phyloP scores from a whole-genome alignment of 2,888 invertebrate species.

The Apodemia hepburni region DNA sequence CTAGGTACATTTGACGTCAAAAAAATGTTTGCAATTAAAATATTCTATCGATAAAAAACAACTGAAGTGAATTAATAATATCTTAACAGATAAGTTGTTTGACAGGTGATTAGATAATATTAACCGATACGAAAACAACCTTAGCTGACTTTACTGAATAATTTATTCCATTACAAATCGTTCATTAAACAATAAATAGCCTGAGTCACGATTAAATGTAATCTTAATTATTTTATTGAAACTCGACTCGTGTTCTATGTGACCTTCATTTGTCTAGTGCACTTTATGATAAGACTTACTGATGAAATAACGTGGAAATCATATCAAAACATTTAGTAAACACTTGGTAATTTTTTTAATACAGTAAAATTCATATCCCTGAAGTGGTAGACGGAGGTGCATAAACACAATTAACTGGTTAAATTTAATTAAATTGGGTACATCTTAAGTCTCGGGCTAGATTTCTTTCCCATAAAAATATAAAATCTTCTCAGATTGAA shows the following conservation, averaged over 20 bases:
- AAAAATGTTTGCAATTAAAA: too few species aligned
- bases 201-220: constrained; percentile 41
- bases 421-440: too few species aligned
- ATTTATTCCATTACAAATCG: constrained; percentile 25
- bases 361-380: neutral
- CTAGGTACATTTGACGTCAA: too few species aligned
- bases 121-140: constrained; percentile 1
- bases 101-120: constrained; percentile 8
- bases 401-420: too few species aligned
- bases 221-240: constrained; percentile 34
- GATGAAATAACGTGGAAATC: constrained; percentile 3
- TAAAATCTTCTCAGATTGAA: too few species aligned
- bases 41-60: neutral
- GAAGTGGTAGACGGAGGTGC: too few species aligned
- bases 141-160: constrained; percentile 10
- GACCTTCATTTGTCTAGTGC: constrained; percentile 46
- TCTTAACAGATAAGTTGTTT: constrained; percentile 10
- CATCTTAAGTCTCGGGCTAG: too few species aligned
- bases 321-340: neutral
- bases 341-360: neutral
- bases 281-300: constrained; percentile 25
- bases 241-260: constrained; percentile 38
- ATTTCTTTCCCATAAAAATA: too few species aligned
- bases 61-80: neutral
- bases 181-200: constrained; percentile 35